Conservation (phyloP, 1,140 invertebrate species). For the Drosophila varians region DNA sequence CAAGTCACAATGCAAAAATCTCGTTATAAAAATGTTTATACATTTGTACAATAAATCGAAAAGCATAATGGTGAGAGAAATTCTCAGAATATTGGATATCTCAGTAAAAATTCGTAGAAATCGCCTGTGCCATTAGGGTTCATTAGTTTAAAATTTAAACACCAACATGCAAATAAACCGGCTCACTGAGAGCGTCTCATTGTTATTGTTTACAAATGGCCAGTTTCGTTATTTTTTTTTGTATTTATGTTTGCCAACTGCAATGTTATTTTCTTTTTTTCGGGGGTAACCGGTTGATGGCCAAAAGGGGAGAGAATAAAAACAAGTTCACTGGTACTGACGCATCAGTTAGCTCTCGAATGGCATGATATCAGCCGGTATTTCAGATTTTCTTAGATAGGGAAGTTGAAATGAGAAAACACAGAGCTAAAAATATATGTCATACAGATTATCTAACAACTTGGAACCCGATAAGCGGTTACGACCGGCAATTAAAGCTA, state of each 20-base stretch:
- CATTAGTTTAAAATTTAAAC: slow-evolving; percentile 55
- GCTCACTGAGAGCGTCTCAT: slow-evolving; percentile 21
- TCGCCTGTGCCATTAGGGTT: slow-evolving; percentile 48
- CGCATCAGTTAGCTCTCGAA: slow-evolving; percentile 11
- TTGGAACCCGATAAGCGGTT: slow-evolving; percentile 30
- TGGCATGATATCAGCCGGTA: slow-evolving; percentile 34
- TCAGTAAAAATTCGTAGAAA: slow-evolving; percentile 60
- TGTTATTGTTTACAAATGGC: slow-evolving; percentile 30
- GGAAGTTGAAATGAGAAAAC: slow-evolving; percentile 13
- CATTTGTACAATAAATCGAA: not conserved
- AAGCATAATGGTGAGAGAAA: slow-evolving; percentile 13
- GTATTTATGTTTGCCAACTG: slow-evolving; percentile 27
- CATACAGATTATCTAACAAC: slow-evolving; percentile 10
- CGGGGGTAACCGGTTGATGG: slow-evolving; percentile 20
- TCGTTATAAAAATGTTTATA: slow-evolving; percentile 7
- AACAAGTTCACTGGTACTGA: slow-evolving; percentile 34
- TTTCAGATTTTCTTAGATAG: slow-evolving; percentile 28
- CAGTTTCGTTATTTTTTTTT: not conserved
- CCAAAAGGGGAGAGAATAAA: slow-evolving; percentile 1
- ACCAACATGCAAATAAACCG: slow-evolving; percentile 65
- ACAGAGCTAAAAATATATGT: slow-evolving; percentile 6
- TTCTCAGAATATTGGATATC: slow-evolving; percentile 22
- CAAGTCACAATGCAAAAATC: not conserved
- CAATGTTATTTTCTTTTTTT: slow-evolving; percentile 8
- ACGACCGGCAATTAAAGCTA: slow-evolving; percentile 27